phyloP scores from a whole-genome alignment of 1,140 invertebrate genomes.

The Galleria mellonella region DNA sequence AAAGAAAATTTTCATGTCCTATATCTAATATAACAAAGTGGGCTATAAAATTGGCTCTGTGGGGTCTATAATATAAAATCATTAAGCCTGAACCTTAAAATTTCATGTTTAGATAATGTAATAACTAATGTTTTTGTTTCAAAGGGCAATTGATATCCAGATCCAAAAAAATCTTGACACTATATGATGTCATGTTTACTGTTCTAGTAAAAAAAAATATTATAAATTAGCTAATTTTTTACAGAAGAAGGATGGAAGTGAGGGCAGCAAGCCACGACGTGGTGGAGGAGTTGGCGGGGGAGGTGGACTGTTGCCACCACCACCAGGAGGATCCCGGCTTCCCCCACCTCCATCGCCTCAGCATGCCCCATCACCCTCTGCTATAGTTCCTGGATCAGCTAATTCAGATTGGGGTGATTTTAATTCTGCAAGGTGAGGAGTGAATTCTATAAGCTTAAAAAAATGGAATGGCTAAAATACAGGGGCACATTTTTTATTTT shows the following conservation, averaged over 20 bases:
- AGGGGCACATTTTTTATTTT: too few species aligned
- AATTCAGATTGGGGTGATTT: constrained; percentile 87
- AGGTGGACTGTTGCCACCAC: constrained; percentile 86
- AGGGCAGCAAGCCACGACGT: constrained; percentile 77
- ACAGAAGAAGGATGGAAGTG: constrained; percentile 92
- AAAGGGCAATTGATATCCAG: too few species aligned
- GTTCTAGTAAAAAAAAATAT: too few species aligned
- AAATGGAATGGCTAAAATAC: too few species aligned
- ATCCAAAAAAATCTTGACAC: too few species aligned
- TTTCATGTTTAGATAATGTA: too few species aligned
- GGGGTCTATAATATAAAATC: too few species aligned
- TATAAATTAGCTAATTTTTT: constrained; percentile 10
- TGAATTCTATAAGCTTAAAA: too few species aligned
- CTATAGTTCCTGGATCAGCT: constrained; percentile 65
- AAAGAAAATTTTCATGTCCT: constrained; percentile 1
- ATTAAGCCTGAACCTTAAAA: too few species aligned
- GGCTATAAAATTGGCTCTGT: too few species aligned
- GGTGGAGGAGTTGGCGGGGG: constrained; percentile 73
- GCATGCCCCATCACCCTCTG: constrained; percentile 76
- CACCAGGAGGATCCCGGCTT: constrained; percentile 83
- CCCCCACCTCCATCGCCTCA: constrained; percentile 81
- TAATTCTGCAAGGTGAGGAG: constrained; percentile 78
- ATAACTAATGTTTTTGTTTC: too few species aligned
- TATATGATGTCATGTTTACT: too few species aligned
- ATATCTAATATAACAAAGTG: background rate